Conservation (phyloP, 2,888 invertebrate genomes). For the Fabriciana adippe region DNA sequence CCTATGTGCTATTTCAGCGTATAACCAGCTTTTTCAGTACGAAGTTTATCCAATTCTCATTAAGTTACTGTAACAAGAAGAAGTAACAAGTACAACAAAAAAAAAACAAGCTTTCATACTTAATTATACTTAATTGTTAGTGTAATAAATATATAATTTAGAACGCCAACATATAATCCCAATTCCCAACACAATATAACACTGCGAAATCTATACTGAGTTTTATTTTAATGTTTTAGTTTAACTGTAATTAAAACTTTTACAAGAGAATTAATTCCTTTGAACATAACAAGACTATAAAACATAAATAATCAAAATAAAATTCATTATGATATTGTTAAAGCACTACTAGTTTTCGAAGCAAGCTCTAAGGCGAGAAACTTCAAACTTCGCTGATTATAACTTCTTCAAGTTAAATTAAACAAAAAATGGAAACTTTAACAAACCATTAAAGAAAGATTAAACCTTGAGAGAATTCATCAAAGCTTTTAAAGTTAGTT, state of each 20-base stretch:
- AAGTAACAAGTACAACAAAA: too few species aligned
- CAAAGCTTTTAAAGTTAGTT: constrained; percentile 56
- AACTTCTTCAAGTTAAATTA: constrained; percentile 40
- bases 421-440: constrained; percentile 42
- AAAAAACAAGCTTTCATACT: too few species aligned
- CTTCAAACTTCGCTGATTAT: constrained; percentile 42
- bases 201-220: too few species aligned
- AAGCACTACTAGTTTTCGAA: constrained; percentile 16
- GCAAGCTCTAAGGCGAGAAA: constrained; percentile 24
- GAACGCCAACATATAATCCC: too few species aligned
- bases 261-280: constrained; percentile 35
- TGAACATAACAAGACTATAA: constrained; percentile 1
- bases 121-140: too few species aligned
- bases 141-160: too few species aligned
- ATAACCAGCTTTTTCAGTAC: too few species aligned
- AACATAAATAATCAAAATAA: constrained; percentile 1
- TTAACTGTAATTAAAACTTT: not conserved
- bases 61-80: too few species aligned
- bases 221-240: not conserved
- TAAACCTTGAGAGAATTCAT: constrained; percentile 53
- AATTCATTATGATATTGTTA: constrained; percentile 19
- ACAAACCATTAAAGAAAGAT: constrained; percentile 48
- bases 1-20: too few species aligned
- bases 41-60: too few species aligned
- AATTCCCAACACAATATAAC: too few species aligned